Evolutionary conservation across 2,888 invertebrate species (phyloP), one percentile per base, ranked within the genome.

Genomic region (Calliphora vomitoria): DNA sequence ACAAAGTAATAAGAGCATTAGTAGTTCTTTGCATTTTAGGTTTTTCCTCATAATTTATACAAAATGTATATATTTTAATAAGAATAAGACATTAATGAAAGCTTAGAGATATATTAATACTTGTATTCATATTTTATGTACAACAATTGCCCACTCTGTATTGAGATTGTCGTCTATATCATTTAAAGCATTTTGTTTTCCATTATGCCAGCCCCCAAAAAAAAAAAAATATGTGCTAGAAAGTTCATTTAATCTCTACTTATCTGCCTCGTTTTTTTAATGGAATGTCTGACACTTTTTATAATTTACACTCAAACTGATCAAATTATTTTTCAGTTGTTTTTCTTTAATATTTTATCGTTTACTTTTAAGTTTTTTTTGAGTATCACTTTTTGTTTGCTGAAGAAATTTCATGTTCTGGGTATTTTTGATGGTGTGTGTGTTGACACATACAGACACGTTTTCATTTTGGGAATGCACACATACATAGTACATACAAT

Each of bases 351-450:
- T 5, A 18, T 55, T 20, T 55, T 55, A 5, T 18, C 20, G n/a
- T 55, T n/a, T n/a, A n/a, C n/a, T n/a, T n/a, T n/a, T n/a, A n/a
- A n/a, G 18, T 55, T 20, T 18, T 55, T 55, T 60, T 31, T 60
- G 3, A 15, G 31, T 31, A 60, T 60, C 60, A 60, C 60, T 60
- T 60, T 18, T 53, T 38, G 35, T 38, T 55, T 41, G 35, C 18
- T 55, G 6, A n/a, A 55, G 35, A 35, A 72, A 35, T 72, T 18
- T 8, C 18, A 60, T 58, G 75, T 64, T 64, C 18, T 64, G 18
- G n/a, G n/a, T 18, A 74, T 15, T 74, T 31, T 35, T 53, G 53
- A 8, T 20, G 55, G 55, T 44, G 13, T 41, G 55, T 66, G 13
- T 20, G 3, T 3, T 66, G 66, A 20, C 41, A 66, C 20, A 66